Evolutionary conservation across 2,113 vertebrate genomes (phyloP), one percentile per base, ranked within the genome.

Genomic region (Tychaedon coryphoeus): DNA sequence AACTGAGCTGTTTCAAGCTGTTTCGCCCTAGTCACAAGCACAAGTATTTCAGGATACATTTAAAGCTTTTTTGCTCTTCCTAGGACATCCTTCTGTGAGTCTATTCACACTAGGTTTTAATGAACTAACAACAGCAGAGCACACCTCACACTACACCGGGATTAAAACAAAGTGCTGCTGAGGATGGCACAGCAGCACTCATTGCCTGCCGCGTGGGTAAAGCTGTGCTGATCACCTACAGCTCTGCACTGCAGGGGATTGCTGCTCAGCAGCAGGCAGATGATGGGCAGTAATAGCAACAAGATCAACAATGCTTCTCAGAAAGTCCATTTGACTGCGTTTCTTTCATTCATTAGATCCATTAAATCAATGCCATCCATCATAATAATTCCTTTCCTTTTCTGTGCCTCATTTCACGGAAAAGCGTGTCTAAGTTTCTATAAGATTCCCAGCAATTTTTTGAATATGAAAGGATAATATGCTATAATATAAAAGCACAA

Each of bases 331-430:
- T 85, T 71, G 19, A 26, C 64, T 71, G 14, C 12, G 22, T 61
- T 61, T 3, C 15, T 70, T 51, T 70, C 19, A n/a, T 73, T 77
- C 25, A 70, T 81, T 81, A 60, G 19, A 31, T 67, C 20, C 50
- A n/a, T 65, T 61, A 83, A 58, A 57, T 80, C 33, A 58, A 8
- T 75, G 4, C 29, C 22, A 47, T 29, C 6, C 26, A 33, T 50
- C 26, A 29, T 20, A 75, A 10, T 20, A 76, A 47, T 79, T 70
- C 34, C 24, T 72, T 69, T 72, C 19, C 45, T 67, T 95, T 82
- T 87, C 64, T 96, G 50, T 62, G 86, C 33, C 83, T 91, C 64
- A 86, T 96, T 97, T 96, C 75, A 84, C 80, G 51, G 38, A 93
- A 90, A 96, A 87, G 53, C 19, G 92, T 92, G 70, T 70, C 50